Evolutionary conservation across 2,797 vertebrate genomes (phyloP), one percentile per base, ranked within the genome.

Genomic region (Vireo griseus): DNA sequence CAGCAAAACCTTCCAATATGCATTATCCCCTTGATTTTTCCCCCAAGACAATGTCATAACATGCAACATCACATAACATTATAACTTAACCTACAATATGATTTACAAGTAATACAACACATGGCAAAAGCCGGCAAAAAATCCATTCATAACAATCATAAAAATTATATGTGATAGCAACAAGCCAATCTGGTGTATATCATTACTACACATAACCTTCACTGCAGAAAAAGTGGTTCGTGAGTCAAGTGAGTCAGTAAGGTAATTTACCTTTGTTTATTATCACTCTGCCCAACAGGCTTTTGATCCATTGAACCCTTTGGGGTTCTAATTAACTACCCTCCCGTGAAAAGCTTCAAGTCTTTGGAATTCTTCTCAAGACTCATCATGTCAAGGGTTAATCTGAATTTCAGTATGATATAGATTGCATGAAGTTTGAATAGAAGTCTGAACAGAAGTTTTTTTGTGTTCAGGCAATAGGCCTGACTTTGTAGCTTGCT

Each of bases 221-320:
- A 59, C 59, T 73, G 58, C 22, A 72, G 52, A 8, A 5, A 83
- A 92, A 90, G 35, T 89, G n/a, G 48, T 66, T 90, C 42, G 25
- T 94, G 88, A 85, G 67, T 97, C 79, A 83, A 78, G 18, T 59
- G 71, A 95, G 31, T 87, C 71, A 88, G 86, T 45, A 92, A 65
- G 88, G 54, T 73, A 92, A 94, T 92, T 96, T 86, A n/a, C 29
- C 28, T 68, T 88, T 85, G 80, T 69, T 90, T 94, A 86, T 92
- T 88, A 63, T 65, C 67, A 45, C 17, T 82, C 47, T 86, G 55
- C 40, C 66, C 68, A 83, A 90, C 9, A 93, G 58, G 42, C 3
- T 44, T 95, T 93, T 97, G 83, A 92, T 89, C 65, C 71, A 84
- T 81, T 44, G 39, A 94, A 84, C 52, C 19, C 39, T 71, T 87